phyloP scores from a whole-genome alignment of 2,888 invertebrate species.

The Heliconius sara region DNA sequence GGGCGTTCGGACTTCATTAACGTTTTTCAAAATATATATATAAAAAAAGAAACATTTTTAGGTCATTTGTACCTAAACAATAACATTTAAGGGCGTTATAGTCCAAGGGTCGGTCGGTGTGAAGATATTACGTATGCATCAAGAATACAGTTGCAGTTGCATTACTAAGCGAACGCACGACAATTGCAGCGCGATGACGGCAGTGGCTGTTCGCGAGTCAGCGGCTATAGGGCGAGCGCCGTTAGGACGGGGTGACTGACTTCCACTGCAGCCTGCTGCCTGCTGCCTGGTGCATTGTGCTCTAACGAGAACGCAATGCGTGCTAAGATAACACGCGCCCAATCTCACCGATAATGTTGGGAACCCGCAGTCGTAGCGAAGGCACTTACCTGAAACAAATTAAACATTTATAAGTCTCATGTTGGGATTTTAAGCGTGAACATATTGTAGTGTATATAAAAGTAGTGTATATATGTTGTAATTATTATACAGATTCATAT shows the following conservation, averaged over 20 bases:
- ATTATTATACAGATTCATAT: background rate
- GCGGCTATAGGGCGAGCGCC: constrained; percentile 80
- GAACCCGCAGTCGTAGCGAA: constrained; percentile 35
- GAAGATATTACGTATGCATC: constrained; percentile 61
- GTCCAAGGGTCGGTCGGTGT: constrained; percentile 52
- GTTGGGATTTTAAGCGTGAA: background rate
- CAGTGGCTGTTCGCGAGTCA: constrained; percentile 56
- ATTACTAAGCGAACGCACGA: constrained; percentile 75
- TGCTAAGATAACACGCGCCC: constrained; percentile 72
- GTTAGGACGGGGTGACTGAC: constrained; percentile 83
- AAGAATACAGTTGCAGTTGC: constrained; percentile 68
- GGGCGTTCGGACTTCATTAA: constrained; percentile 65
- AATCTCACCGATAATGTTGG: constrained; percentile 62
- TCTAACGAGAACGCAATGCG: constrained; percentile 81
- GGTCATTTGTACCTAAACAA: constrained; percentile 38
- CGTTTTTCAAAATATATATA: constrained; percentile 37
- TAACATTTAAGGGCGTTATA: constrained; percentile 43
- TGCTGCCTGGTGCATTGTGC: constrained; percentile 83
- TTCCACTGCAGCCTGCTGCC: constrained; percentile 73
- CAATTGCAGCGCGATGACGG: constrained; percentile 75
- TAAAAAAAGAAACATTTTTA: constrained; percentile 14
- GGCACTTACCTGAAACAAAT: constrained; percentile 74
- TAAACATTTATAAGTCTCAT: background rate
- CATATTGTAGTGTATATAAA: background rate
- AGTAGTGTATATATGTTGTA: background rate